Conservation (phyloP, 2,888 invertebrate species). For the Diogma glabrata region DNA sequence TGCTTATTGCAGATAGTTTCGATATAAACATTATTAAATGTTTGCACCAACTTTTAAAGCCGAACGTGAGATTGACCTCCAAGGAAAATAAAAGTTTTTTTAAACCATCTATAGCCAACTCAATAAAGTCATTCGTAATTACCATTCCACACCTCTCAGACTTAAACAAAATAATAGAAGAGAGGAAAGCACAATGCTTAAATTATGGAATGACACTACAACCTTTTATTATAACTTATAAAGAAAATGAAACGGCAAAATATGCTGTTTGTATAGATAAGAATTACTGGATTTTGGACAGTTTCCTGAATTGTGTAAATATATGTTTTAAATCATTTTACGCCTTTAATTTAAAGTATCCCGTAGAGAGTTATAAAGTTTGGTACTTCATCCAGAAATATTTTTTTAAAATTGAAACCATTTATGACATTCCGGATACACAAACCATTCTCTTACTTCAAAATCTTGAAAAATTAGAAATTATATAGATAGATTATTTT, state of each 20-base stretch:
- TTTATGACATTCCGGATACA: too few species aligned
- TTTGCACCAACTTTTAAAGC: too few species aligned
- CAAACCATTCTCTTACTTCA: too few species aligned
- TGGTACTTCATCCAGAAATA: constrained; percentile 1
- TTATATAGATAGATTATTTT: too few species aligned
- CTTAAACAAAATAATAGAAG: neutral
- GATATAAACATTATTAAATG: neutral
- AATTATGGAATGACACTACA: neutral
- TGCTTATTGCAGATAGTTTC: too few species aligned
- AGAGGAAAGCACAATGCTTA: neutral
- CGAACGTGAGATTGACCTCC: too few species aligned
- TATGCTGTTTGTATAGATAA: neutral
- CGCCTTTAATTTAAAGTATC: constrained; percentile 1
- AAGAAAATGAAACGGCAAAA: neutral
- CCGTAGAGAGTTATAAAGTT: neutral
- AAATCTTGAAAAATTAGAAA: too few species aligned
- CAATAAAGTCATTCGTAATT: too few species aligned
- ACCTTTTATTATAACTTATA: neutral
- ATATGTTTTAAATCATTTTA: neutral
- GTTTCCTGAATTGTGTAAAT: neutral
- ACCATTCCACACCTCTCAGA: neutral
- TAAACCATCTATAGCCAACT: neutral
- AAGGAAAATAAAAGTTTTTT: neutral
- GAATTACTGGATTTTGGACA: neutral
- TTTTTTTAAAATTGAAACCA: too few species aligned